Evolutionary conservation across 37 sponge, comb jelly and placozoan genomes (phyloP), one percentile per base, ranked within the genome.

Genomic region (Diacarnus erythraeanus): DNA sequence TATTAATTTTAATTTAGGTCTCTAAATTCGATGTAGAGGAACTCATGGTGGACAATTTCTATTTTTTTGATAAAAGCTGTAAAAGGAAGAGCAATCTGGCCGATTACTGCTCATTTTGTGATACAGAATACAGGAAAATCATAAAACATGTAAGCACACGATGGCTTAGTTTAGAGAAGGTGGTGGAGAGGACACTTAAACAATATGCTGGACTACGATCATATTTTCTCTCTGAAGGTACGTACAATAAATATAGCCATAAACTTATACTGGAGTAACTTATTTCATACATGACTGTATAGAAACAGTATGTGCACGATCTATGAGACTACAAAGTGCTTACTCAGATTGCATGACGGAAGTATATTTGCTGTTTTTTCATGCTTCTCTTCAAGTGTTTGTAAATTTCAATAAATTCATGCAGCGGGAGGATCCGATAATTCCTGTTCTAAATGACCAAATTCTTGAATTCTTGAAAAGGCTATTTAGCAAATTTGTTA

Each of bases 121-220:
- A 83, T 38, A 54, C 71, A 29, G 56, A 88, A n/a, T 82, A 78
- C 74, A 57, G 89, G 38, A 69, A 88, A 47, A 71, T 88, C 30
- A n/a, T 83, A 9, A 88, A 88, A 38, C 77, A 83, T 77, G 77
- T 82, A 17, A 70, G 47, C 23, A 83, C 84, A 30, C n/a, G 84
- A 31, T 88, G 89, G 89, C 70, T 88, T 23, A 83, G 84, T 38
- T 43, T 87, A 8, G 81, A 76, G 31, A 25, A 23, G 30, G 77
- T 71, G 6, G 58, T 87, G 30, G 69, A 65, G 10, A 57, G 66
- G 29, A 61, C 38, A 34, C 40, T 86, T 41, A n/a, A 51, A 47
- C 69, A 84, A 63, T 80, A 57, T 74, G n/a, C 40, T 61, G 81
- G 38, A 36, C 51, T 86, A 33, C 59, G 27, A 42, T 80, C 81